Base-by-base conservation (phyloP, 2,888 invertebrate species). In the Drosophila anceps region DNA sequence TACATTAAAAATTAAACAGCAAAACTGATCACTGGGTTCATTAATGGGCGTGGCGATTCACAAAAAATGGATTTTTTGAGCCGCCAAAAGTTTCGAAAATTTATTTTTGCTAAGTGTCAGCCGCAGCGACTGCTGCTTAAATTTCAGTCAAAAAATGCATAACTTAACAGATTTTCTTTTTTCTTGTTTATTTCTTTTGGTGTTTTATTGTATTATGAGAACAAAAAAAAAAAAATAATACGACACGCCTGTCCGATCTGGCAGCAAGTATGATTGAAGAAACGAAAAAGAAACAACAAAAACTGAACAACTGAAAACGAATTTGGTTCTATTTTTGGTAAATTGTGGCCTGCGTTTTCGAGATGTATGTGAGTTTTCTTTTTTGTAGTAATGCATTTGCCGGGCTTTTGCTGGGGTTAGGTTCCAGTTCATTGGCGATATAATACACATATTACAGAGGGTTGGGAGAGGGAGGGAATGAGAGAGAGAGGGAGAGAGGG, bases 351-450 rank as follows among this genome's bases (percentile, higher is more conserved):
- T 76, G 76, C 53, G 76, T 78, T 73, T 78, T 69, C 76, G 63
- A 18, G 48, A 48, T n/a, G n/a, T 46, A 55, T 66, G 59, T 57
- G 46, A 37, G 18, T 66, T 63, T 50, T 41, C n/a, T 50, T 20
- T 12, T 33, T 18, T 13, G 59, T 58, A 59, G 39, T 37, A 55
- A 73, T 69, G 69, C 62, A 54, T 57, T 41, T 43, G 29, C 48
- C 61, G 39, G 44, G 51, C n/a, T 27, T 54, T 69, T 69, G 50
- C 48, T 51, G 67, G 70, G 33, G 54, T 44, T 48, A 53, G 59
- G 79, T 83, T 84, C 83, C 83, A 77, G 77, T 81, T 75, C 83
- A 84, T 73, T 84, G 81, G 33, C 67, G 67, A 77, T 66, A 65
- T 75, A 75, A 72, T 73, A 65, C 69, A 68, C 68, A 67, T 57